Percentiles rank a stretch among this genome's conserved stretches.
phyloP scores from a whole-genome alignment of 2,113 vertebrate species.

The Osmerus mordax region DNA sequence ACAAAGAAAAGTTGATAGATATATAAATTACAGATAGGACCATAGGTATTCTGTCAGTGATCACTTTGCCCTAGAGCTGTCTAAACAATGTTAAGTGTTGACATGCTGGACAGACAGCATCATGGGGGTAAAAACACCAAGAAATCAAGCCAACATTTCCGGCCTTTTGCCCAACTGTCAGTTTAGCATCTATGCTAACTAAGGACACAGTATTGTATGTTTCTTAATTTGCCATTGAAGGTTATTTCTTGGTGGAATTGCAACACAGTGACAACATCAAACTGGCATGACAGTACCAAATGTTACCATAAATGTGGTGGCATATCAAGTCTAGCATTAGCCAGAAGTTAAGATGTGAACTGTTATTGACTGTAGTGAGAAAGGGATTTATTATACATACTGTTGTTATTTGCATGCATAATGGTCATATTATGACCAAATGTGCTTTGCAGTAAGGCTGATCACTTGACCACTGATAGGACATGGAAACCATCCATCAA shows the following conservation, averaged over 20 bases:
- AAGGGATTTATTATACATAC: neutral
- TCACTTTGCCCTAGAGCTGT: conserved; percentile 1
- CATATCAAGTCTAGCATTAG: neutral
- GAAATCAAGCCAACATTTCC: conserved; percentile 29
- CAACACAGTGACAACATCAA: neutral
- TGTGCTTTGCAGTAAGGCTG: neutral
- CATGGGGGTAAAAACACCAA: conserved; percentile 42
- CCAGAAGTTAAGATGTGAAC: too few relatives aligned
- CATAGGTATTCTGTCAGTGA: conserved; percentile 35
- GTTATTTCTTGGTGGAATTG: conserved; percentile 41
- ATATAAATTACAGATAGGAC: conserved; percentile 59
- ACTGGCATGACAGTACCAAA: conserved; percentile 6
- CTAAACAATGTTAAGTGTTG: conserved; percentile 31
- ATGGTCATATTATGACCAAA: neutral
- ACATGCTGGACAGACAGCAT: conserved; percentile 39
- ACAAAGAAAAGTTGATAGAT: conserved; percentile 70
- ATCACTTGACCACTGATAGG: neutral
- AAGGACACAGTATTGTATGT: neutral
- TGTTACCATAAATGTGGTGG: conserved; percentile 1
- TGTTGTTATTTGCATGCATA: neutral
- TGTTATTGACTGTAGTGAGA: too few relatives aligned
- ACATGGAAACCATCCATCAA: neutral
- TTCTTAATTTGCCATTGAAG: neutral
- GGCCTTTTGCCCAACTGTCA: neutral
- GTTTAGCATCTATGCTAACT: neutral